Evolutionary conservation across 2,888 invertebrate genomes (phyloP), one percentile per base, ranked within the genome.

Genomic region (Drosophila rellima): DNA sequence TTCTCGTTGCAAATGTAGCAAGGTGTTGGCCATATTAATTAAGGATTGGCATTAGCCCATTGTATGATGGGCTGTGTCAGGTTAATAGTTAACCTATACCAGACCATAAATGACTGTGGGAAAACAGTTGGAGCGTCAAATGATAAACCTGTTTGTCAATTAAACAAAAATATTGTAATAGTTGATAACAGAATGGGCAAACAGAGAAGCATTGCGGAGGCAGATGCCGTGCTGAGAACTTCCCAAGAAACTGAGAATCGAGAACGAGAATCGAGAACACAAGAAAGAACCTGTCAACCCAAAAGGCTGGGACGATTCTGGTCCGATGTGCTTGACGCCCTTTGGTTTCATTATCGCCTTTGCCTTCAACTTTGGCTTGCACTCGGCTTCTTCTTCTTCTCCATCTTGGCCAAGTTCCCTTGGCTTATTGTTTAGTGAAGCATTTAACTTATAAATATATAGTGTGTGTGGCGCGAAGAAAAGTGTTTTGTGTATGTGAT

Each of bases 141-240:
- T 85, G 88, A 85, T 88, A 85, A 88, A 85, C 85, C 85, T 88
- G 85, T 85, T 85, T 85, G 88, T 88, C 85, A 85, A 88, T 85
- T 88, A 85, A 85, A 85, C 88, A 83, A 80, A 74, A 78, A 88
- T 85, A 88, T 82, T 85, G 85, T 85, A 88, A 85, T 85, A 85
- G 88, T 85, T 85, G 85, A 85, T 85, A 85, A 85, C 85, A 83
- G 74, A 73, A 82, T 85, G 65, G 56, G 77, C 81, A 85, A 85
- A 85, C 85, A 85, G 62, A 65, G 63, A 45, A 35, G 48, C 54
- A 31, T 31, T 47, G 67, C 54, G 35, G 64, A 48, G 63, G 56
- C 67, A 61, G 79, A 67, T 70, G 69, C 70, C 67, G 47, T 72
- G 81, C 73, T 82, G 88, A 79, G 88, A 88, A 85, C 85, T 85